Percentiles rank a stretch among this genome's conserved stretches.
phyloP scores from a whole-genome alignment of 2,113 vertebrate genomes.

The Neolamprologus sp. region DNA sequence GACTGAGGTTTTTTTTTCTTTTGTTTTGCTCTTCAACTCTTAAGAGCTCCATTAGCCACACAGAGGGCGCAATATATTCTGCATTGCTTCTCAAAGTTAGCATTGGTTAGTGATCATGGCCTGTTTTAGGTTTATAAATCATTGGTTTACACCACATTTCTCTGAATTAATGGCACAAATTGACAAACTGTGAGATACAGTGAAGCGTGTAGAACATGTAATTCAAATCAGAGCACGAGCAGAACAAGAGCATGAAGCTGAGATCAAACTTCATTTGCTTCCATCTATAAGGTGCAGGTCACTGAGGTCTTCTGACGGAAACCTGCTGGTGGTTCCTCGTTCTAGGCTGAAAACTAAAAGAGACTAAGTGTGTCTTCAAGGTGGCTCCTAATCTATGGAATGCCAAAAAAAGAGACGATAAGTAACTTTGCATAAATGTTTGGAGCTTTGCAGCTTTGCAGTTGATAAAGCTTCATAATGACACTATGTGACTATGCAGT shows the following conservation, averaged over 20 bases:
- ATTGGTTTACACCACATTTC: background rate
- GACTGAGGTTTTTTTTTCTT: fast-evolving
- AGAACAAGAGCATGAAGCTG: background rate
- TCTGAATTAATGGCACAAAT: background rate
- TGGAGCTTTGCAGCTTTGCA: background rate
- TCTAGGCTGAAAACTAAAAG: background rate
- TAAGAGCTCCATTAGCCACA: background rate
- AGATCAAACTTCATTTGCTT: background rate
- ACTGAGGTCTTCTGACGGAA: background rate
- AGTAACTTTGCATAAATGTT: background rate
- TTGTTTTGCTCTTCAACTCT: background rate
- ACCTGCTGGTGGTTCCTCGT: background rate
- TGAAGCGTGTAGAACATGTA: background rate
- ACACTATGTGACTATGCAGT: background rate
- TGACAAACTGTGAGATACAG: background rate
- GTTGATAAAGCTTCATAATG: background rate
- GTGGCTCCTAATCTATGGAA: background rate
- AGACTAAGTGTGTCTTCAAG: background rate
- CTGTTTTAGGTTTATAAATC: background rate
- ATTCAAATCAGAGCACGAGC: background rate
- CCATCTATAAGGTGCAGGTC: background rate
- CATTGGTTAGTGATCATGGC: fast-evolving
- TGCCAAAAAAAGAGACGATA: background rate
- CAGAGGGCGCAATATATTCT: background rate
- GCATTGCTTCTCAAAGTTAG: background rate